phyloP scores from a whole-genome alignment of 2,113 vertebrate species.

The Hylia prasina region DNA sequence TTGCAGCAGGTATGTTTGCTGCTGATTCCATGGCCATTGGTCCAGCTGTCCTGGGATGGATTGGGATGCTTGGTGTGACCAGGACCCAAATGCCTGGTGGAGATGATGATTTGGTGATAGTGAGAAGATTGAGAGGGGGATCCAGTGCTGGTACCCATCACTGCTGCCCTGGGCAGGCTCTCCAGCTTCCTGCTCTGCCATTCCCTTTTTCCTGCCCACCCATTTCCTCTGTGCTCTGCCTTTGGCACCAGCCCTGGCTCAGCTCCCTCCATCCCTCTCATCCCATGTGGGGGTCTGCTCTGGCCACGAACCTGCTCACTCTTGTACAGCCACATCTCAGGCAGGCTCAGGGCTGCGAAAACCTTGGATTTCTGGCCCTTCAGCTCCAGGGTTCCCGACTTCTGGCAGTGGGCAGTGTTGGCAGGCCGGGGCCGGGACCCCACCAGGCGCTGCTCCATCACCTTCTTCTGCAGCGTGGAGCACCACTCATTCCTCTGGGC shows the following conservation, averaged over 20 bases:
- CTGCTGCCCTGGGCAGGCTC: not conserved
- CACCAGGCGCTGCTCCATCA: constrained; percentile 80
- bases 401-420: constrained; percentile 79
- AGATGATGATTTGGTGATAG: not conserved
- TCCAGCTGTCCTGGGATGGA: not conserved
- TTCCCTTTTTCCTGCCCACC: not conserved
- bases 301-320: constrained; percentile 85
- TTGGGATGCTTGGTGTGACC: accelerated
- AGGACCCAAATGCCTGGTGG: not conserved
- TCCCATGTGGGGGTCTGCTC: accelerated
- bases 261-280: not conserved
- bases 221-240: not conserved
- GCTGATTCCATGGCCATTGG: accelerated
- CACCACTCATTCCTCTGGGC: constrained; percentile 87
- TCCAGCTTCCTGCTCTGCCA: not conserved
- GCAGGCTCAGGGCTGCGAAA: constrained; percentile 83
- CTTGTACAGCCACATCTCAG: constrained; percentile 95
- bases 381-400: constrained; percentile 83
- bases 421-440: constrained; percentile 68
- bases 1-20: not conserved
- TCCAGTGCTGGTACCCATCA: not conserved
- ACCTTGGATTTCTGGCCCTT: constrained; percentile 93
- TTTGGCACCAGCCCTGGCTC: not conserved
- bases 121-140: accelerated
- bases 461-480: constrained; percentile 83